These are phyloP conservation scores for Trichogramma evanescens DNA, from an alignment of 2,888 invertebrate species.

Conservation along the genomic window DNA sequence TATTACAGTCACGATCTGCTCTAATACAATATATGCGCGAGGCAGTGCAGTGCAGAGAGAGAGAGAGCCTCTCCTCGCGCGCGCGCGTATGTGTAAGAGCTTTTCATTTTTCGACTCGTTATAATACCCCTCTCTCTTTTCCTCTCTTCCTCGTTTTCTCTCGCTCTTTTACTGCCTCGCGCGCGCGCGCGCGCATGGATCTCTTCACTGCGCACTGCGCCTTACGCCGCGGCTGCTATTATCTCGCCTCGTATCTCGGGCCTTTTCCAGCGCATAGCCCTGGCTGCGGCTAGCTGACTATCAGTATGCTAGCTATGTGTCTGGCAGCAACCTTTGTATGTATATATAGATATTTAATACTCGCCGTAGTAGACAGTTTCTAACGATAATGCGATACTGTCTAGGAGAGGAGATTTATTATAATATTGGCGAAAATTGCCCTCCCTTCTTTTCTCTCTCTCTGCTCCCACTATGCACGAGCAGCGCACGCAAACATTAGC, in stretches of 20 bases:
- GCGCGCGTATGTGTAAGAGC: background rate
- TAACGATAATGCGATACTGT: no score
- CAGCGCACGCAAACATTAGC: background rate
- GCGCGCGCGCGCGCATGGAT: background rate
- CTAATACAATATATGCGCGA: background rate
- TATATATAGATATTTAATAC: no score
- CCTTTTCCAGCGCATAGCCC: slow-evolving; percentile 13
- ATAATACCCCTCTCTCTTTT: background rate
- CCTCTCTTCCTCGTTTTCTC: background rate
- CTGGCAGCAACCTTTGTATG: no score
- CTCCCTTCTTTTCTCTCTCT: no score
- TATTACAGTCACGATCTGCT: slow-evolving; percentile 31
- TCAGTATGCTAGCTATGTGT: no score
- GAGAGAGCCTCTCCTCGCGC: slow-evolving; percentile 1
- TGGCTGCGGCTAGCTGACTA: no score
- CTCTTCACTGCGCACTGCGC: no score
- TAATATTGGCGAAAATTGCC: slow-evolving; percentile 17
- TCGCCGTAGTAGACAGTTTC: no score
- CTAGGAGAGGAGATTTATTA: slow-evolving; percentile 12
- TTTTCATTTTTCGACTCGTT: slow-evolving; percentile 22
- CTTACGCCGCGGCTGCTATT: background rate
- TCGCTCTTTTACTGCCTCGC: background rate
- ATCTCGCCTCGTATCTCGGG: slow-evolving; percentile 15
- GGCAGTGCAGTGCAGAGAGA: slow-evolving; percentile 15
- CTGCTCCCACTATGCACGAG: no score